Evolutionary conservation across 2,888 invertebrate genomes (phyloP).

Genomic region (Carpatolechia fugitivella): DNA sequence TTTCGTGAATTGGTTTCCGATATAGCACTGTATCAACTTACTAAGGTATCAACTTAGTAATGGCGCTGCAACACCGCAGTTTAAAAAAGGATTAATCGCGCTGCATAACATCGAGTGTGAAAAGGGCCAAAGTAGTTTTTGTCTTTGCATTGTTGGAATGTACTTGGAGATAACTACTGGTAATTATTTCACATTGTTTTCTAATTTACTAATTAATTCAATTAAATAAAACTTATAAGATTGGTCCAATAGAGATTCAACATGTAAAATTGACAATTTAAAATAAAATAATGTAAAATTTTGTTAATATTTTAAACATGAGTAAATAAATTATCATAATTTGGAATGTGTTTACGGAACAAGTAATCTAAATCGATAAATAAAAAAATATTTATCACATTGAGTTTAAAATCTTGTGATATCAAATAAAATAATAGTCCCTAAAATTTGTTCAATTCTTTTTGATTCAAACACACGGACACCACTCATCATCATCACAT

Average conservation of each 20-base stretch:
- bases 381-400: no score
- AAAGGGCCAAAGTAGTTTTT: not conserved
- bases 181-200: no score
- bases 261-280: not conserved
- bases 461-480: not conserved
- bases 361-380: not conserved
- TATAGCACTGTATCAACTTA: no score
- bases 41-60: no score
- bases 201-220: not conserved
- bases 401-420: no score
- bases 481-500: not conserved
- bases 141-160: no score
- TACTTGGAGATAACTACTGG: no score
- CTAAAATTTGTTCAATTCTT: constrained; percentile 3
- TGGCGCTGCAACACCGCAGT: no score
- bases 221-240: not conserved
- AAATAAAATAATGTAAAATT: not conserved
- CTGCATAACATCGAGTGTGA: no score
- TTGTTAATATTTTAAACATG: not conserved
- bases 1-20: no score
- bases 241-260: constrained; percentile 2
- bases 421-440: not conserved
- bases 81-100: no score
- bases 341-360: not conserved
- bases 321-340: not conserved